phyloP scores from a whole-genome alignment of 2,888 invertebrate species.

The Xestoiulus laeticollis region DNA sequence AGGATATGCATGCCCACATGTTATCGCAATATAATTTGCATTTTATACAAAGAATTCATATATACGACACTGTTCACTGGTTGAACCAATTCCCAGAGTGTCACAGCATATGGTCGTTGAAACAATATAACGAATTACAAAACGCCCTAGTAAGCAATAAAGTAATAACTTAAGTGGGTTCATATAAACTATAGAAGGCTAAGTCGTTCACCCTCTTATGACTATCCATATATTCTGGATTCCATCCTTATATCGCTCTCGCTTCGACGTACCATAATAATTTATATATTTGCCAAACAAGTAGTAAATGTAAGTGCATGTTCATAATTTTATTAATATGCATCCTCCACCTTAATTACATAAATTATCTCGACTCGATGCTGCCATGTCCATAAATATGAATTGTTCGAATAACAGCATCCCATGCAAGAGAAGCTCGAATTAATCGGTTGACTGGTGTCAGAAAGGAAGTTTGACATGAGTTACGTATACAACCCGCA shows the following conservation, averaged over 20 bases:
- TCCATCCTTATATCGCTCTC: not conserved
- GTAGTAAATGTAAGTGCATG: conserved; percentile 1
- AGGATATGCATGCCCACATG: not conserved
- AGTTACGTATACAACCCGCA: not conserved
- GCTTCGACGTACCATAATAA: conserved; percentile 1
- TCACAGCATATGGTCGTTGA: not conserved
- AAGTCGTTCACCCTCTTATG: not conserved
- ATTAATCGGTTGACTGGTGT: not conserved
- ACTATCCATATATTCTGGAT: not conserved
- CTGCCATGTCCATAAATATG: not conserved
- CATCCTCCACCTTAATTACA: conserved; percentile 9
- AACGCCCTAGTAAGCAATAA: not conserved
- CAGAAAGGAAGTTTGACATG: not conserved
- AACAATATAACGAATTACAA: not conserved
- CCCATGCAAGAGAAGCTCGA: not conserved
- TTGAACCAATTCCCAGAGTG: not conserved
- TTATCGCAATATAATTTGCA: not conserved
- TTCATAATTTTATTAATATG: not conserved
- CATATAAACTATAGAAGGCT: not conserved
- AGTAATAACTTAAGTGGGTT: not conserved
- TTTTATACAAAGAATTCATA: too few species aligned
- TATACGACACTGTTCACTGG: not conserved
- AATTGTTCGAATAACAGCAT: not conserved
- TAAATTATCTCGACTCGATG: conserved; percentile 1
- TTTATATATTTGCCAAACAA: not conserved